Evolutionary conservation across 2,888 invertebrate species (phyloP).

Genomic region (Cosmia pyralina): DNA sequence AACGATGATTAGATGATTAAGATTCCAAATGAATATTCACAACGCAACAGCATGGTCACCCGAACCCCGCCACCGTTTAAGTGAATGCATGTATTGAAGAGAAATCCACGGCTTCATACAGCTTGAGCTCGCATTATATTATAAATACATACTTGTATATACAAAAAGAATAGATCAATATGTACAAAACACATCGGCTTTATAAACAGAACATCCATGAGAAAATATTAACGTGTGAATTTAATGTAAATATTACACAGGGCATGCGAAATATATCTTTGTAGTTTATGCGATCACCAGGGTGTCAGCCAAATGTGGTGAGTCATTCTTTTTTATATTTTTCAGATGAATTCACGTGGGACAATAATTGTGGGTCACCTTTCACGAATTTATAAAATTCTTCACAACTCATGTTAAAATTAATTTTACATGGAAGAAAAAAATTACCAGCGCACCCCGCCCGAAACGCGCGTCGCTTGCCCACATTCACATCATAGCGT

Average conservation of each 20-base stretch:
- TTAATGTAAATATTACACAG: background rate
- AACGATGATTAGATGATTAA: no score
- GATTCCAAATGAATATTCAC: background rate
- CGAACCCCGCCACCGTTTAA: slow-evolving; percentile 55
- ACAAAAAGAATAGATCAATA: slow-evolving; percentile 49
- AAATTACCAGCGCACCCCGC: no score
- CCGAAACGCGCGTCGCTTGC: no score
- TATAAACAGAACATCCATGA: slow-evolving; percentile 3
- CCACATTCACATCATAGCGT: no score
- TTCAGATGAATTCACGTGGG: no score
- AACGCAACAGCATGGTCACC: slow-evolving; percentile 58
- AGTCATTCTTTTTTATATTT: no score
- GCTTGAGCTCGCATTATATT: slow-evolving; percentile 60
- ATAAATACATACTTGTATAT: slow-evolving; percentile 43
- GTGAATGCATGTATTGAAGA: slow-evolving; percentile 66
- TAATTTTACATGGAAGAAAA: no score
- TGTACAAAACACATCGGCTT: slow-evolving; percentile 22
- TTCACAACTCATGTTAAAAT: no score
- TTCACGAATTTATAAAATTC: no score
- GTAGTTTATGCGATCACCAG: background rate
- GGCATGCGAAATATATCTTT: background rate
- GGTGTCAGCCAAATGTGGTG: background rate
- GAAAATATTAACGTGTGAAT: slow-evolving; percentile 35
- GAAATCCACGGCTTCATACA: slow-evolving; percentile 57
- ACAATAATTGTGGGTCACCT: no score